These are phyloP conservation scores for Epinotia nisella DNA, from an alignment of 2,888 invertebrate species.

Conservation along the genomic window DNA sequence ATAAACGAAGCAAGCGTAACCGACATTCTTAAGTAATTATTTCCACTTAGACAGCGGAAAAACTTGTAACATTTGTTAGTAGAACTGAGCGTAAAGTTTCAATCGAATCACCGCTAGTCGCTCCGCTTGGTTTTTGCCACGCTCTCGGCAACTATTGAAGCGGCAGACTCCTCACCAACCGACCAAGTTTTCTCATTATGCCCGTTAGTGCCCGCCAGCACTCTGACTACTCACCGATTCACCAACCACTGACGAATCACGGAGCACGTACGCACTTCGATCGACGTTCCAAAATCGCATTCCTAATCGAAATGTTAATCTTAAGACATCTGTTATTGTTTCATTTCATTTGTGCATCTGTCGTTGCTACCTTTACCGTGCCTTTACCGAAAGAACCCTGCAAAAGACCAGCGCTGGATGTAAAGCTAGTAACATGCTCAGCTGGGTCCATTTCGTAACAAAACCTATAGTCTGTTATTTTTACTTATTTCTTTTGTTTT, in stretches of 20 bases:
- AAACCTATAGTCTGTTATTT: too few species aligned
- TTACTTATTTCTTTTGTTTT: too few species aligned
- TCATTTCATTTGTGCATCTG: too few species aligned
- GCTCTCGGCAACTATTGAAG: conserved; percentile 51
- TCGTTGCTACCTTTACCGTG: too few species aligned
- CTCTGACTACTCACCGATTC: conserved; percentile 63
- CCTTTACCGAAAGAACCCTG: too few species aligned
- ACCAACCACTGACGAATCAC: conserved; percentile 60
- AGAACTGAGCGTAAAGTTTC: conserved; percentile 51
- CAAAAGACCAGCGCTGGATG: too few species aligned
- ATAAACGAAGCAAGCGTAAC: neutral
- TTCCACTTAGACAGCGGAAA: conserved; percentile 35
- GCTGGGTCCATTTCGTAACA: too few species aligned
- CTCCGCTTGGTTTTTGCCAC: conserved; percentile 59
- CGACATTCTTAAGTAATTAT: conserved; percentile 27
- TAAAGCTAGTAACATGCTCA: too few species aligned
- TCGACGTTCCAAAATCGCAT: conserved; percentile 42
- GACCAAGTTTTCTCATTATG: conserved; percentile 82
- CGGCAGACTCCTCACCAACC: conserved; percentile 60
- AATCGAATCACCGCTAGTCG: conserved; percentile 61
- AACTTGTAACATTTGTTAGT: conserved; percentile 50
- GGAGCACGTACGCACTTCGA: conserved; percentile 61
- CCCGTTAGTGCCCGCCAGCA: conserved; percentile 67
- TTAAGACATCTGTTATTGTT: too few species aligned
- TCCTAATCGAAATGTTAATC: neutral